Evolutionary conservation across 1,140 invertebrate species (phyloP).

Genomic region (Camponotus pennsylvanicus): DNA sequence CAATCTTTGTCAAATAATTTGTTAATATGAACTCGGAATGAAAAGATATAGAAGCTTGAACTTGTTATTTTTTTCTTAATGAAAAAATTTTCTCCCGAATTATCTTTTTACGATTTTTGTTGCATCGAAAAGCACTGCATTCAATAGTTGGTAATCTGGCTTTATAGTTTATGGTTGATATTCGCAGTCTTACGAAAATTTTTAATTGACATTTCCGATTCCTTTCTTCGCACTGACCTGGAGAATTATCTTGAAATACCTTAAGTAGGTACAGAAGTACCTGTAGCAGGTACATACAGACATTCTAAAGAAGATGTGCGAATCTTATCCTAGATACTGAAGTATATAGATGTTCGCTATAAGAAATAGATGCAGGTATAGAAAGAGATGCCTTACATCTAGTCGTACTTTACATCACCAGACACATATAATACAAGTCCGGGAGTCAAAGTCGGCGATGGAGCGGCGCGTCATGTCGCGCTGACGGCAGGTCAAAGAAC

Average conservation of each 20-base stretch:
- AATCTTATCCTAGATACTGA: background rate
- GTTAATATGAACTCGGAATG: background rate
- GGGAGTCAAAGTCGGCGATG: slow-evolving; percentile 39
- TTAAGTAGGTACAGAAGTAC: slow-evolving; percentile 24
- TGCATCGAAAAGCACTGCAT: background rate
- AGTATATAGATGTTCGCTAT: background rate
- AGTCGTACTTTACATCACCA: slow-evolving; percentile 6
- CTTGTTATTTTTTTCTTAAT: background rate
- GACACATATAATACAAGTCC: slow-evolving; percentile 1
- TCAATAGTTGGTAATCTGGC: background rate
- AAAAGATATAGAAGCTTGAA: background rate
- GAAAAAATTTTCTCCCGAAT: background rate
- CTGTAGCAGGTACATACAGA: slow-evolving; percentile 8
- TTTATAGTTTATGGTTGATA: background rate
- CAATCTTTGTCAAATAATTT: slow-evolving; percentile 39
- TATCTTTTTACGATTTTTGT: background rate
- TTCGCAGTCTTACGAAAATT: background rate
- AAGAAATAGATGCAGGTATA: background rate
- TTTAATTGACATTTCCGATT: background rate
- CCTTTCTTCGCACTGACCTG: background rate
- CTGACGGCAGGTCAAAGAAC: slow-evolving; percentile 82
- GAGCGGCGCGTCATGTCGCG: slow-evolving; percentile 58
- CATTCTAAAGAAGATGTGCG: background rate
- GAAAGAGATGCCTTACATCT: slow-evolving; percentile 1
- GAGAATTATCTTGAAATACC: background rate